phyloP scores from a whole-genome alignment of 1,140 invertebrate genomes.

The Saccostrea glomerata region DNA sequence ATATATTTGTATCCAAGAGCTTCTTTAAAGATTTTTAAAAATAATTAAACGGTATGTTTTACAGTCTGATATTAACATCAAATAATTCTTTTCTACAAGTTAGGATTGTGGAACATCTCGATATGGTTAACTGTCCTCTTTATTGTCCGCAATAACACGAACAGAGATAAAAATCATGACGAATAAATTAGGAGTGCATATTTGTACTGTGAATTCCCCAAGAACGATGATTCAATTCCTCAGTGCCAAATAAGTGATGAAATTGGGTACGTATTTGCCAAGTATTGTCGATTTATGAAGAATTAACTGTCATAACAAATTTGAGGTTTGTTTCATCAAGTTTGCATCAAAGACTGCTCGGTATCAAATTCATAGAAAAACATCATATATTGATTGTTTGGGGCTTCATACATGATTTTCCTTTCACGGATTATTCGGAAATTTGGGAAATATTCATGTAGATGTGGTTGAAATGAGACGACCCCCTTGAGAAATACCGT shows the following conservation, averaged over 20 bases:
- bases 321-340: conserved; percentile 24
- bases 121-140: no score
- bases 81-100: no score
- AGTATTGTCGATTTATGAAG: conserved; percentile 29
- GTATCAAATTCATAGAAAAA: conserved; percentile 30
- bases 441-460: conserved; percentile 22
- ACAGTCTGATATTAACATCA: no score
- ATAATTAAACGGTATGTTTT: no score
- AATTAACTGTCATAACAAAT: conserved; percentile 34
- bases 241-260: conserved; percentile 29
- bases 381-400: conserved; percentile 31
- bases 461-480: conserved; percentile 23
- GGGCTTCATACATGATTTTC: conserved; percentile 15
- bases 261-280: conserved; percentile 23
- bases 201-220: background rate
- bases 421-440: conserved; percentile 33
- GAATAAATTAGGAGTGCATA: background rate
- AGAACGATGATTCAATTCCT: conserved; percentile 21
- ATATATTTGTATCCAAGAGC: no score
- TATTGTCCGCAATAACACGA: no score
- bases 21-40: no score
- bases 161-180: no score
- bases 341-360: conserved; percentile 13
- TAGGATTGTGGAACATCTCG: no score
- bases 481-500: conserved; percentile 10